Conservation (phyloP, 2,797 vertebrate genomes). For the Hippopotamyrus pictus region DNA sequence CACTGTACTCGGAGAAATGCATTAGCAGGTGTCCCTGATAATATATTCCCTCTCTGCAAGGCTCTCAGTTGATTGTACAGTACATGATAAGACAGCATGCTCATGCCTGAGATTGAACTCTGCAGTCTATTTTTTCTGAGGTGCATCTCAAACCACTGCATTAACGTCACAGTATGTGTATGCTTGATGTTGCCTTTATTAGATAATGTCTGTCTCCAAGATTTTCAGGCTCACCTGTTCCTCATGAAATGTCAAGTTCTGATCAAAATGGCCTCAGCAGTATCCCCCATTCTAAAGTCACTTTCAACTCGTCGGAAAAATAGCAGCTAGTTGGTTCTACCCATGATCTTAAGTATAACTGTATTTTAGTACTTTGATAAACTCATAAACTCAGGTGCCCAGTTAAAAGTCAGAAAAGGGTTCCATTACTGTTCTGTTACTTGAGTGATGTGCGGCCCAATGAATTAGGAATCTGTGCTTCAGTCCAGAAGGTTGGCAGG, state of each 20-base stretch:
- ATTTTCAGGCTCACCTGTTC: not conserved
- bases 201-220: not conserved
- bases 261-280: not conserved
- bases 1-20: not conserved
- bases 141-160: not conserved
- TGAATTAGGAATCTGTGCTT: not conserved
- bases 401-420: not conserved
- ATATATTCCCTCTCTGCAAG: not conserved
- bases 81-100: not conserved
- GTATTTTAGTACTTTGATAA: not conserved
- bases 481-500: not conserved
- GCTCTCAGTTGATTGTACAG: not conserved
- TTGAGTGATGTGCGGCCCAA: not conserved
- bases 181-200: not conserved
- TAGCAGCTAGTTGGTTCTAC: not conserved
- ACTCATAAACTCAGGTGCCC: not conserved
- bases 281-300: not conserved
- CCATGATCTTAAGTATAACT: not conserved
- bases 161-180: not conserved
- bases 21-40: not conserved
- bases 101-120: conserved; percentile 1
- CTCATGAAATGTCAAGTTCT: not conserved
- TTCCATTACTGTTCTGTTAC: not conserved
- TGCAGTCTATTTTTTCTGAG: not conserved
- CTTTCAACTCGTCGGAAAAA: not conserved